Base-by-base conservation (phyloP, 1,140 invertebrate species). In the Spodoptera litura region DNA sequence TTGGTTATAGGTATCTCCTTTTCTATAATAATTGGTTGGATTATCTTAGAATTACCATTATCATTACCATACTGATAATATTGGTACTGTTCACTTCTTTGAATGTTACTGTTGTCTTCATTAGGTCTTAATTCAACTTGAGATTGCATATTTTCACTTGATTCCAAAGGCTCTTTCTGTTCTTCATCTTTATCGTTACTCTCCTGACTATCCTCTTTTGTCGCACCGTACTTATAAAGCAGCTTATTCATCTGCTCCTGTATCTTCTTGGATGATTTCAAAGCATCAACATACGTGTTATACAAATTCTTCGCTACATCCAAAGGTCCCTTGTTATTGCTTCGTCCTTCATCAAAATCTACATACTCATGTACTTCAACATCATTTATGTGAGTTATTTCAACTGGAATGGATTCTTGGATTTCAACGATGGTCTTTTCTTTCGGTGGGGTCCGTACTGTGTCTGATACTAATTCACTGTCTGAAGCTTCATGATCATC, bases 351-450 rank as follows among this genome's bases (percentile, higher is more conserved):
- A 31, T 94, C 91, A 56, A 95, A 87, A 20, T 94, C 91, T 64
- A 95, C 87, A 83, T 95, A 95, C 75, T 95, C 93, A 38, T 94
- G 95, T 72, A 95, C 89, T 87, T 93, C 91, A 0, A 94, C 88
- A 59, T 93, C 93, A 70, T 94, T 94, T 62, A 94, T 93, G 76
- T 94, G 92, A 31, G 90, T 94, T 79, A 93, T 94, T 59, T 90
- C 89, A 71, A 95, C 85, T 8, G 95, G 95, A 27, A 96, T 89
- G 4, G 95, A 96, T 85, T 96, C 94, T 83, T 96, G 95, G 27
- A 96, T 89, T 91, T 96, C 95, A 0, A 96, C 95, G 55, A 94
- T 87, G 15, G 95, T 95, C 66, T 93, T 95, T 49, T 93, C 93
- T 71, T 85, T 87, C 12, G 83, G 72, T 3, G 89, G 88, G 51